A percentile compares a stretch with the other conserved stretches of the same genome.
Evolutionary conservation across 2,888 invertebrate species (phyloP).

Genomic region (Raillietiella orientalis): DNA sequence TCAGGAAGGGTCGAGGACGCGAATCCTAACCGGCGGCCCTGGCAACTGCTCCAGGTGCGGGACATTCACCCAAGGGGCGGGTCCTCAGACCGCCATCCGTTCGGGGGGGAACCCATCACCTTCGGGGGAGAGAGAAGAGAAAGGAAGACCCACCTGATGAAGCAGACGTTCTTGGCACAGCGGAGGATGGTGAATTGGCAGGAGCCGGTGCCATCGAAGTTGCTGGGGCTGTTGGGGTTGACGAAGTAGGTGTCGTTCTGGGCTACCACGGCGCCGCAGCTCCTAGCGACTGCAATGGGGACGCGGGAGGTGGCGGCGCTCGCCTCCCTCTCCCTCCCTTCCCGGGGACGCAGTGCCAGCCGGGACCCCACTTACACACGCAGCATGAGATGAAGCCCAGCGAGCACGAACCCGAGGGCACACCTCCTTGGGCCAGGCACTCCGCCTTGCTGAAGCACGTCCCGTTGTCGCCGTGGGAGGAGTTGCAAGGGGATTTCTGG

Average conservation of each 20-base stretch:
- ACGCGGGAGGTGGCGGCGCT: background rate
- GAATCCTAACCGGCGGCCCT: no score
- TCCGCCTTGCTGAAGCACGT: constrained; percentile 43
- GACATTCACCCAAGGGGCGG: no score
- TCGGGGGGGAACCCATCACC: no score
- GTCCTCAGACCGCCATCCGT: no score
- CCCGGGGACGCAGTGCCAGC: background rate
- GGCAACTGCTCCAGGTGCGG: no score
- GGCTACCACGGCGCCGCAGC: constrained; percentile 38
- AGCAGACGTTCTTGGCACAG: constrained; percentile 41
- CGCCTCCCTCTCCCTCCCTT: no score
- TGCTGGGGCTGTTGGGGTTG: constrained; percentile 40
- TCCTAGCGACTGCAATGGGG: constrained; percentile 24
- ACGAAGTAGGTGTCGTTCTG: constrained; percentile 64
- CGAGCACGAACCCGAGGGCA: constrained; percentile 5
- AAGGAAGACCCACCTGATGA: constrained; percentile 32
- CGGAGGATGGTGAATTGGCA: constrained; percentile 54
- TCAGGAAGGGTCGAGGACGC: no score
- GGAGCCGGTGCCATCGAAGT: constrained; percentile 43
- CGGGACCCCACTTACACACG: constrained; percentile 16
- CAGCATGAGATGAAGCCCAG: constrained; percentile 18
- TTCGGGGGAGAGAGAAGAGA: no score
- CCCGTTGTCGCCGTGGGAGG: constrained; percentile 16
- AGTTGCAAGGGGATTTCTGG: constrained; percentile 30
- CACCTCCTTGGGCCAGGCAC: constrained; percentile 21